Conservation (phyloP, 1,140 invertebrate genomes). For the Drosophila melanogaster region Release_6_plus_ISO1_MT NT_033777.3:13817501-13818000, state of each 20-base stretch:
- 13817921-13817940: constrained; percentile 46
- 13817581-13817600: constrained; percentile 3
- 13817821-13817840: constrained; percentile 68
- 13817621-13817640: constrained; percentile 59
- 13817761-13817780: constrained; percentile 36
- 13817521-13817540: constrained; percentile 49
- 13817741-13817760: constrained; percentile 75
- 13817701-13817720: constrained; percentile 78
- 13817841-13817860: constrained; percentile 59
- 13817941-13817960: constrained; percentile 13
- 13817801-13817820: constrained; percentile 83
- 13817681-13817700: constrained; percentile 53
- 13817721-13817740: constrained; percentile 84
- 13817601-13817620: constrained; percentile 17
- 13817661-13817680: constrained; percentile 67
- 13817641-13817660: constrained; percentile 58
- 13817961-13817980: background rate
- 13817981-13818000: no score
- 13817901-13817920: constrained; percentile 75
- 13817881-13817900: constrained; percentile 68
- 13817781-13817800: constrained; percentile 35
- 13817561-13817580: constrained; percentile 61
- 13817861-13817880: constrained; percentile 76
- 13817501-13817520: constrained; percentile 71
- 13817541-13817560: constrained; percentile 81